Evolutionary conservation across 1,140 invertebrate species (phyloP), one percentile per base, ranked within the genome.

Genomic region (Sycophaga agraensis): DNA sequence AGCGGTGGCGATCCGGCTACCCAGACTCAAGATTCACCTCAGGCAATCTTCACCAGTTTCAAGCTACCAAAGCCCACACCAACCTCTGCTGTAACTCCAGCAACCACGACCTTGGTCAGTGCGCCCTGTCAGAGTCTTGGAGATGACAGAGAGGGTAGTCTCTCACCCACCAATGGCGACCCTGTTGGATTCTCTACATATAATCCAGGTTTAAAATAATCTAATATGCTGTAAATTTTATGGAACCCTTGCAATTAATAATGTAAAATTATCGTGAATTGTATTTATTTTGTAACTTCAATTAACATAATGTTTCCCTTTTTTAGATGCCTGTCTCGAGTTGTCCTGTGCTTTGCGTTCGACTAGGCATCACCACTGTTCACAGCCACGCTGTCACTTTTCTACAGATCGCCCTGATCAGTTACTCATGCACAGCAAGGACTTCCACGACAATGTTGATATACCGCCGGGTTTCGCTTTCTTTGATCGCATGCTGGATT

Each of bases 1-100:
- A 90, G 89, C 64, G 89, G 90, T 67, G 88, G 84, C 73, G 66
- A 82, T 56, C 71, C 83, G 59, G 66, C 83, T 59, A 73, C 74
- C 73, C 73, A 84, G 66, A 83, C 84, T 50, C 82, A 85, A 62
- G 86, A 87, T 55, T 89, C 89, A 28, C 92, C 92, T 7, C 92
- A 95, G 78, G 93, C 93, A 7, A 94, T 96, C 66, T 96, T 95
- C 74, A 94, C 93, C 22, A 94, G 92, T 67, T 96, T 95, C 73
- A 96, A 96, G 75, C 81, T 96, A 56, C 92, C 93, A 17, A 93
- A 94, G 80, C 85, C 85, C 65, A 66, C 67, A 11, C 66, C 64
- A 11, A 22, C 81, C 0, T 53, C 65, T 7, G 53, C 56, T 8
- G 66, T 28, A 19, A 45, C 43, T 11, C 59, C 61, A 9, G 40